Conservation (phyloP, 2,888 invertebrate genomes). For the Cephus nigrinus region DNA sequence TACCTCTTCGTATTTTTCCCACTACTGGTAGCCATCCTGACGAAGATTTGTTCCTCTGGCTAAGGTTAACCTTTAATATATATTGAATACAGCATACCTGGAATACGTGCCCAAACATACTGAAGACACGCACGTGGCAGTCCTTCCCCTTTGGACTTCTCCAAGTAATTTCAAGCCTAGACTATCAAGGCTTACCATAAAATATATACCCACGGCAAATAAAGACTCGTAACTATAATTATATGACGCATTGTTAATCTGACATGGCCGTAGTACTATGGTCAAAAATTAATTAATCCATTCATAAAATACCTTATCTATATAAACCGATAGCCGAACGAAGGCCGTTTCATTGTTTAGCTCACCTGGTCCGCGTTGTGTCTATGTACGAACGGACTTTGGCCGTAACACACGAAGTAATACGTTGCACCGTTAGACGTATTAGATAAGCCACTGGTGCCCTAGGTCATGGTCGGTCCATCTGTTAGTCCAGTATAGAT, state of each 20-base stretch:
- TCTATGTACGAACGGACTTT: background rate
- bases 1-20: background rate
- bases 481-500: conserved; percentile 47
- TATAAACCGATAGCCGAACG: background rate
- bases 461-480: conserved; percentile 43
- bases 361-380: background rate
- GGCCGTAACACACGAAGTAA: background rate
- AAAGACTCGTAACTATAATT: background rate
- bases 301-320: conserved; percentile 1
- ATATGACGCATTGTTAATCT: background rate
- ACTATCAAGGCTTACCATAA: background rate
- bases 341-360: background rate
- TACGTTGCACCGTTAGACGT: background rate
- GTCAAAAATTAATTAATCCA: background rate
- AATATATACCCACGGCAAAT: background rate
- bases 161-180: background rate
- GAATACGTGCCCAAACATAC: background rate
- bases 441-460: conserved; percentile 16
- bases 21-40: background rate
- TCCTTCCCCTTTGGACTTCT: background rate
- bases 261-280: background rate
- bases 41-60: background rate
- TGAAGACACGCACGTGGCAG: background rate
- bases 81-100: background rate
- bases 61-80: background rate